Evolutionary conservation across 2,113 vertebrate species (phyloP), one percentile per base, ranked within the genome.

Genomic region (Gymnocephalus cernua): DNA sequence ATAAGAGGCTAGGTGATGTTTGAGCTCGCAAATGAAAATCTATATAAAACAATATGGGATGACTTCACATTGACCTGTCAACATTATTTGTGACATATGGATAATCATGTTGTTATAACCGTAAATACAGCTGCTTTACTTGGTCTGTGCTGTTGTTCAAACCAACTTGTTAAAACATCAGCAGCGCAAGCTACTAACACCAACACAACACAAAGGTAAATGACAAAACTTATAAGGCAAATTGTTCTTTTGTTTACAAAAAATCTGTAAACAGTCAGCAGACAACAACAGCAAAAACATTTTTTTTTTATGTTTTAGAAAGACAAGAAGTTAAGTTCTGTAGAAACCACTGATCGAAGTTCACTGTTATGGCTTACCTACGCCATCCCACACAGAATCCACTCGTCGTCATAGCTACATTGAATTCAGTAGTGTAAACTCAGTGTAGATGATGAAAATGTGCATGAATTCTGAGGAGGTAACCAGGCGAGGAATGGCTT

Each of bases 221-320:
- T 16, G 23, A 83, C 56, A 70, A 71, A 67, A 73, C 73, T 64
- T 18, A 10, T 87, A 91, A 93, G 89, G 91, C 89, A 82, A 81
- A 27, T n/a, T 64, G 21, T 62, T 23, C 12, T 41, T 83, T 82
- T 8, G 64, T 82, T 83, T 73, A 80, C 71, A 84, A 84, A 80
- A 0, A 82, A 82, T 69, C 44, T 65, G 86, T 84, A 90, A 85
- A 93, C 82, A 81, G 77, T 78, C 50, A 62, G 44, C 5, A 54
- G 68, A 86, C 88, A 93, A 93, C 91, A 92, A 91, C 90, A 93
- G 88, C 88, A 91, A 92, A 86, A 90, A 86, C 86, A 80, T 21
- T 50, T 27, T 32, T 29, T 29, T 23, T 54, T 14, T 10, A 45
- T 48, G 56, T 50, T 57, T 3, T n/a, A 81, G 12, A 78, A 50